A percentile compares a stretch with the other conserved stretches of the same genome.
Conservation (phyloP, 2,888 invertebrate genomes). For the Sepioteuthis lessoniana region DNA sequence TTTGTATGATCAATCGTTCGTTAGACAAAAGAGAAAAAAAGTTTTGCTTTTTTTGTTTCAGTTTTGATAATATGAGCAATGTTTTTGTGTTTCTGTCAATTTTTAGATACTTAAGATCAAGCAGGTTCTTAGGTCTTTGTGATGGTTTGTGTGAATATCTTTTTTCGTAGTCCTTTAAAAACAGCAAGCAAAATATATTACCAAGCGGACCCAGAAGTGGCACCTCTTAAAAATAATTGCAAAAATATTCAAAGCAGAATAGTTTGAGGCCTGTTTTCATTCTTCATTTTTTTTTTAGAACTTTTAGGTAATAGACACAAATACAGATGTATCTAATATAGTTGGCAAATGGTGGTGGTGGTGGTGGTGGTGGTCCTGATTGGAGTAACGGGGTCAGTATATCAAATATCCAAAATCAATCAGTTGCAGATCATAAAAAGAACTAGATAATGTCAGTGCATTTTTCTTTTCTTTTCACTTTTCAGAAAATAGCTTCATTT, state of each 20-base stretch:
- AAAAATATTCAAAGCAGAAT: not conserved
- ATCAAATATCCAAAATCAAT: not conserved
- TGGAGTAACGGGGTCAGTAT: not conserved
- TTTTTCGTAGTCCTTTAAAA: slow-evolving; percentile 16
- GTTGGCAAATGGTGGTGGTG: not conserved
- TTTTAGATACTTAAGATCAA: not conserved
- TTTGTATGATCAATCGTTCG: not conserved
- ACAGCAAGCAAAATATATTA: slow-evolving; percentile 15
- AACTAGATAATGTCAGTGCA: not conserved
- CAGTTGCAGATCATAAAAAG: not conserved
- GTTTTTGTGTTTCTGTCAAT: not conserved
- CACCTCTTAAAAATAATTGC: not conserved
- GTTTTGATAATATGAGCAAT: not conserved
- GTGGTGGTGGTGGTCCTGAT: not conserved
- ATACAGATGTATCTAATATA: not conserved
- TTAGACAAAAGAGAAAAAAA: not conserved
- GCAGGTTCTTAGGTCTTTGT: not conserved
- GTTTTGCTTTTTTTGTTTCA: not conserved
- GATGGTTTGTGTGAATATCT: not conserved
- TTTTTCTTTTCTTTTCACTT: not conserved
- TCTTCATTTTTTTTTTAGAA: not conserved
- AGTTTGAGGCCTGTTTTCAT: not conserved
- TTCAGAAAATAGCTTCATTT: not conserved
- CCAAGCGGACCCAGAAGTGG: not conserved
- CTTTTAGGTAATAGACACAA: not conserved